Base-by-base conservation (phyloP, 2,888 invertebrate species). In the Theristus sp. region DNA sequence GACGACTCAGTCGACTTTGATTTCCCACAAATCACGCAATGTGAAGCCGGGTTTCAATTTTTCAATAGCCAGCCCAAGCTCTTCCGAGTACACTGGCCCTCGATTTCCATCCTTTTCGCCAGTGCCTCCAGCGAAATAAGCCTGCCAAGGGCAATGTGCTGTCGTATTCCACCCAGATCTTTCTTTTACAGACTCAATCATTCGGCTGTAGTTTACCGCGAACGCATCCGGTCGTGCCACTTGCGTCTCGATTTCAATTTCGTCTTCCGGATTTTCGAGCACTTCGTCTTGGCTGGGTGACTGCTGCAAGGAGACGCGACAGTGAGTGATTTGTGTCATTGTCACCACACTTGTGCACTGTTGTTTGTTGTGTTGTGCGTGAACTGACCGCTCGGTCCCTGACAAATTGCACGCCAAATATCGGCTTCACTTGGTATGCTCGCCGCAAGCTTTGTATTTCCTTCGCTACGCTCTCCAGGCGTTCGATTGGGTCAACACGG, bases 31-130 rank as follows among this genome's bases (percentile, higher is more conserved):
- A 69, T 85, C 86, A 71, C 85, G 83, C 60, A 94, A 76, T 1
- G 88, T 88, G 71, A 86, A 91, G 1, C 91, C 93, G 70, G 89
- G 87, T 67, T 86, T 85, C 54, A 93, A 80, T 64, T 84, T 85
- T 75, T 98, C 94, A 67, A 93, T 83, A 1, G 94, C 89, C 56
- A 96, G 79, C 0, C 94, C 94, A 22, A 81, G 71, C 63, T 78
- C 77, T 60, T 75, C 74, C 24, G 73, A 76, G 65, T 73, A 78
- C 3, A 78, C 76, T 1, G 79, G 77, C 22, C 75, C 75, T 29
- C 76, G 66, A 64, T 75, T 66, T 52, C 69, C 79, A 78, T 59
- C 77, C 65, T 65, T 76, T 63, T 57, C 78, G 79, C 56, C 75
- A 62, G 73, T 77, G n/a, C 84, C 84, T 70, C 86, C 86, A 0